Base-by-base conservation (phyloP, 2,888 invertebrate species). In the Augochlorella aurata region DNA sequence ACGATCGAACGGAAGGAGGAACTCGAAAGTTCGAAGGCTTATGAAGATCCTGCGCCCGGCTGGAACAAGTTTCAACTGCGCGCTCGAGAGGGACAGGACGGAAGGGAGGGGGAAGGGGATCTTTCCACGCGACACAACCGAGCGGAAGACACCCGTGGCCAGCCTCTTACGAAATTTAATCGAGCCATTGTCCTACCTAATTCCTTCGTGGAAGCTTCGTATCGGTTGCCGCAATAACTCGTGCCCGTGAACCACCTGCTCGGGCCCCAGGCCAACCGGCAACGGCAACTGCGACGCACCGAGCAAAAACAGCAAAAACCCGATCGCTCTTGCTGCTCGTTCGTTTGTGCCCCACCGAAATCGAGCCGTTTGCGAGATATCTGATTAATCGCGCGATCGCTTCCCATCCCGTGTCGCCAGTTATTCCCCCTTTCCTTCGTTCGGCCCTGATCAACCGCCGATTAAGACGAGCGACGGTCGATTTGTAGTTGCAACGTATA, bases 241-340 rank as follows among this genome's bases (percentile, higher is more conserved):
- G 69, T 67, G 70, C 47, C 66, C 73, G 58, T 38, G 75, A 68
- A 67, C 81, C 81, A 81, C 81, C 80, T 81, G 81, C 81, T 75
- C 75, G 49, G 65, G 18, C 47, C 79, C 50, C 10, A 24, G 50
- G 54, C 73, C 18, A 29, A 24, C 38, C 38, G 38, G 38, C n/a
- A 65, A 44, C 44, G n/a, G 79, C 79, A 61, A 72, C 72, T 16
- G 67, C 47, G 50, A 38, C 38, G 45, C 10, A 8, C 18, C 58
- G 47, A 29, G 49, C 66, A 78, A 79, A 38, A 78, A 72, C 38
- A 29, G 49, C 66, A 78, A 79, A 78, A 72, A 79, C 65, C 44
- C 45, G 63, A 78, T 29, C 69, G 76, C 58, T 65, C 44, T 65
- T 38, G 38, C 65, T 49, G 58, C n/a, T 18, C 50, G 16, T 69